These are phyloP conservation scores for Pollenia amentaria DNA, from an alignment of 2,888 invertebrate species.

Conservation along the genomic window DNA sequence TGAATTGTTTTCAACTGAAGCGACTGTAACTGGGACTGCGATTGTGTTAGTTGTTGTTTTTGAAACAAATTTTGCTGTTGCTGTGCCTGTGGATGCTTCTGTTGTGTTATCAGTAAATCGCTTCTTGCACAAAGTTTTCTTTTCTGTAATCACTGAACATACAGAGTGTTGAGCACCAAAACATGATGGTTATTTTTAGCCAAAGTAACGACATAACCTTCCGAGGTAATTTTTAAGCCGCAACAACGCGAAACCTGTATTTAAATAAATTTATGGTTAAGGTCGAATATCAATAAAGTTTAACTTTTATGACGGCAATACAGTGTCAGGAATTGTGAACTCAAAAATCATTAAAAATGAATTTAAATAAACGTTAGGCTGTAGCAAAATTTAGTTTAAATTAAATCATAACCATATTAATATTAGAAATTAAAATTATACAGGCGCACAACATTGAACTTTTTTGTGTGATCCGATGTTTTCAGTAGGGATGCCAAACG, in stretches of 20 bases:
- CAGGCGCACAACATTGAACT: no score
- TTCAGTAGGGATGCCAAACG: no score
- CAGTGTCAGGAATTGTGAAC: no score
- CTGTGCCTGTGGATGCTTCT: conserved; percentile 72
- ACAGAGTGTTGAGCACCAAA: conserved; percentile 96
- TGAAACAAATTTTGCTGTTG: conserved; percentile 70
- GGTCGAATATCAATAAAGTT: background rate
- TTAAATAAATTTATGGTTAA: conserved; percentile 13
- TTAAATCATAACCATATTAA: no score
- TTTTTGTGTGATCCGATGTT: no score
- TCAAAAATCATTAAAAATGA: background rate
- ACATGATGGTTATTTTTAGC: conserved; percentile 99
- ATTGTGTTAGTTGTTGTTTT: conserved; percentile 43
- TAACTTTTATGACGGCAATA: no score
- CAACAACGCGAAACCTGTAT: conserved; percentile 97
- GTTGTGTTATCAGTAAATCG: conserved; percentile 71
- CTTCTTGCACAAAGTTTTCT: conserved; percentile 79
- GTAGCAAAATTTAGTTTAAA: no score
- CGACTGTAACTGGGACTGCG: conserved; percentile 57
- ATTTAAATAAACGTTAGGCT: background rate
- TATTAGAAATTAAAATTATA: no score
- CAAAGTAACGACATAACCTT: conserved; percentile 97
- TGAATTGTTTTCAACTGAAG: conserved; percentile 60
- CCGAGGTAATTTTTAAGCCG: conserved; percentile 97
- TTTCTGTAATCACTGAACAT: conserved; percentile 92